phyloP scores from a whole-genome alignment of 1,140 invertebrate genomes.

The Aphaenogaster ashmeadi region DNA sequence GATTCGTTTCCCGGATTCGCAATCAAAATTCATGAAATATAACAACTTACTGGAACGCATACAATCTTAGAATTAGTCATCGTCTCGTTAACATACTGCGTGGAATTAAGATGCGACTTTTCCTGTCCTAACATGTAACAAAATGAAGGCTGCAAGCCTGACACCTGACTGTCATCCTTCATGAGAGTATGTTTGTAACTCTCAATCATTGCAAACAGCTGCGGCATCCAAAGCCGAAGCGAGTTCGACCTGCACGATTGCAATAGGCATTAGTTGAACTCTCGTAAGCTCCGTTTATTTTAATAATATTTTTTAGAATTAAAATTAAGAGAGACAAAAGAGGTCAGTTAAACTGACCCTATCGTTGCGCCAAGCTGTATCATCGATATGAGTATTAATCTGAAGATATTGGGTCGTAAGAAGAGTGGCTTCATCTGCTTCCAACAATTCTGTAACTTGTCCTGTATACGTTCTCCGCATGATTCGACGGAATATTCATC shows the following conservation, averaged over 20 bases:
- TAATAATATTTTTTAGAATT: constrained; percentile 1
- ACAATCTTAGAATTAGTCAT: not conserved
- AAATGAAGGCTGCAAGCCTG: constrained; percentile 65
- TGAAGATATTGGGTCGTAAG: constrained; percentile 89
- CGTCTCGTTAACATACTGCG: constrained; percentile 23
- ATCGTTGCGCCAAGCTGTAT: constrained; percentile 92
- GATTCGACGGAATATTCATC: constrained; percentile 85
- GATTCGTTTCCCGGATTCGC: not conserved
- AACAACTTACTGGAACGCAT: constrained; percentile 66
- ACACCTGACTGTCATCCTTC: not conserved
- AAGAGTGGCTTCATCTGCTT: constrained; percentile 88
- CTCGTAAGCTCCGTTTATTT: not conserved
- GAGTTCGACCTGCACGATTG: constrained; percentile 81
- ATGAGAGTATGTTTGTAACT: constrained; percentile 77
- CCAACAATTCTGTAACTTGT: constrained; percentile 79
- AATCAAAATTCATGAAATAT: not conserved
- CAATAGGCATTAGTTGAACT: not conserved
- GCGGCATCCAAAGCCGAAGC: constrained; percentile 84
- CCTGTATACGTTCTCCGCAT: constrained; percentile 67
- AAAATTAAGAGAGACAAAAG: not conserved
- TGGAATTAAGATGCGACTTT: constrained; percentile 41
- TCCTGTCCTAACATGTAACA: constrained; percentile 76
- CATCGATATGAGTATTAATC: constrained; percentile 90
- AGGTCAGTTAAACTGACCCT: constrained; percentile 74
- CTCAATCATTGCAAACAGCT: constrained; percentile 84